These are phyloP conservation scores for Leptopilina boulardi DNA, from an alignment of 1,140 invertebrate species.

Conservation along the genomic window DNA sequence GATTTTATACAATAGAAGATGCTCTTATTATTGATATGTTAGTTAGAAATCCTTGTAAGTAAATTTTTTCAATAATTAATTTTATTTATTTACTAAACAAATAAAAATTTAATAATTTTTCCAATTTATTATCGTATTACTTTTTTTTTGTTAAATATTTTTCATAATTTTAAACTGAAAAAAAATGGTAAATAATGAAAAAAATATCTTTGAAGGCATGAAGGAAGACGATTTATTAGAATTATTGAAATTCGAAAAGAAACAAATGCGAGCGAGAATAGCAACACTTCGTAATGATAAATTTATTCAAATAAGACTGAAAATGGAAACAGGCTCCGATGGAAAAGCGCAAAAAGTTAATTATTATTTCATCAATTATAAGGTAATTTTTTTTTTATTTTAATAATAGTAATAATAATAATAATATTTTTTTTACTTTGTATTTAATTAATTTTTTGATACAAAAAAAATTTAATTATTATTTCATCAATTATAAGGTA, in stretches of 20 bases:
- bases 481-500: slow-evolving; percentile 97
- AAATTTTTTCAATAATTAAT: slow-evolving; percentile 36
- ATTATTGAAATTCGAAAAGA: slow-evolving; percentile 94
- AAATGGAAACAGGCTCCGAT: slow-evolving; percentile 96
- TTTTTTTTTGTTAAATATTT: slow-evolving; percentile 30
- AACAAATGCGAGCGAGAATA: slow-evolving; percentile 93
- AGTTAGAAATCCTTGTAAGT: slow-evolving; percentile 92
- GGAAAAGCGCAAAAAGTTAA: slow-evolving; percentile 98
- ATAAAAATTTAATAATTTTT: too few species aligned
- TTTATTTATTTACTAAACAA: slow-evolving; percentile 7
- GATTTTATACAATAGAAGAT: slow-evolving; percentile 96
- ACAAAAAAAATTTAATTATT: slow-evolving; percentile 98
- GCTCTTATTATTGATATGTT: slow-evolving; percentile 96
- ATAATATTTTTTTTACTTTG: background rate
- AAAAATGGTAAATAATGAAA: slow-evolving; percentile 16
- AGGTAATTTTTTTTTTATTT: slow-evolving; percentile 77
- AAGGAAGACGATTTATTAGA: slow-evolving; percentile 98
- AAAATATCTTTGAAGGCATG: slow-evolving; percentile 81
- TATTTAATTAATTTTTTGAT: too few species aligned
- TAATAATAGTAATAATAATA: background rate
- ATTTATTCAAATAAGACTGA: slow-evolving; percentile 93
- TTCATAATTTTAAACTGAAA: slow-evolving; percentile 42
- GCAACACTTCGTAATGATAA: slow-evolving; percentile 93
- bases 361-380: slow-evolving; percentile 99
- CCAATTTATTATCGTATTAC: too few species aligned